A percentile compares a stretch with the other conserved stretches of the same genome.
These are phyloP conservation scores for Cotesia typhae DNA, from an alignment of 1,140 invertebrate genomes.

Conservation along the genomic window DNA sequence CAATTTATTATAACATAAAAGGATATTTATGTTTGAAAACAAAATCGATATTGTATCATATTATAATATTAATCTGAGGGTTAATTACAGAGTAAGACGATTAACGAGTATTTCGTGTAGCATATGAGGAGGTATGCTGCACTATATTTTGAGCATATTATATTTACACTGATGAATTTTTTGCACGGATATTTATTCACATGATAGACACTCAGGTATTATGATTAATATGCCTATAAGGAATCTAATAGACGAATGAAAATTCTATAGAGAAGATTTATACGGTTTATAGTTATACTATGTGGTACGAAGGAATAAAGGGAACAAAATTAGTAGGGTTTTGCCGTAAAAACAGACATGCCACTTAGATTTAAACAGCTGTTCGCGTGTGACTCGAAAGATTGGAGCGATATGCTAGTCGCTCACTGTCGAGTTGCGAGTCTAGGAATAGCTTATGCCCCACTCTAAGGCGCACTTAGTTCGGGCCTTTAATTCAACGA, in stretches of 20 bases:
- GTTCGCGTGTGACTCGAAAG: slow-evolving; percentile 15
- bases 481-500: slow-evolving; percentile 34
- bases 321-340: too few species aligned
- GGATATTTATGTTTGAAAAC: too few species aligned
- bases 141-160: background rate
- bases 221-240: too few species aligned
- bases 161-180: too few species aligned
- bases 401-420: slow-evolving; percentile 11
- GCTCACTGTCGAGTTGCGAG: slow-evolving; percentile 1
- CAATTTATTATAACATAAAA: too few species aligned
- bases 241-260: too few species aligned
- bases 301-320: too few species aligned
- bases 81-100: slow-evolving; percentile 35
- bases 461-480: slow-evolving; percentile 18
- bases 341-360: slow-evolving; percentile 15
- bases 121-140: background rate
- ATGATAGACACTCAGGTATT: too few species aligned
- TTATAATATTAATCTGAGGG: slow-evolving; percentile 17
- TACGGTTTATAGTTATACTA: too few species aligned
- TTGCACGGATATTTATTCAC: too few species aligned
- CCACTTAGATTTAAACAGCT: slow-evolving; percentile 1
- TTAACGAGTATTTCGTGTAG: slow-evolving; percentile 37
- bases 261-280: background rate
- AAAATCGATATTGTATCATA: slow-evolving; percentile 4
- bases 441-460: slow-evolving; percentile 11